Evolutionary conservation across 2,113 vertebrate species (phyloP), one percentile per base, ranked within the genome.

Genomic region (Callopanchax toddi): DNA sequence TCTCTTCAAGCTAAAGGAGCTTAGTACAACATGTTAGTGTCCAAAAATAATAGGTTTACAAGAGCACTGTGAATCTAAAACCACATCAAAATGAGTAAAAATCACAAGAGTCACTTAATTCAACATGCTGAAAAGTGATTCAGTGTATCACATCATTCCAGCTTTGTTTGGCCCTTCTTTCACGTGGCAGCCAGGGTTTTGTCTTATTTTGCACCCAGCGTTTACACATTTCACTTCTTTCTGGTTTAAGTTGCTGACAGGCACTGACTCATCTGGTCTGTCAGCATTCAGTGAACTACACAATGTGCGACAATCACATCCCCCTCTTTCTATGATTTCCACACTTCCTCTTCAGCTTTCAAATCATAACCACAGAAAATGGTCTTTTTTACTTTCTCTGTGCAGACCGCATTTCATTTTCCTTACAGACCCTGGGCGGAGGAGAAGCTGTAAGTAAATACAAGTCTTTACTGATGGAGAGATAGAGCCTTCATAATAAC

Each of bases 341-440:
- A 55, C 39, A 46, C 58, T 29, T 26, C 51, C 65, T 37, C 15
- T 32, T 15, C 34, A 67, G 43, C 74, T 76, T 71, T 68, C 52
- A 73, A 39, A 76, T 59, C 29, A 71, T 76, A 56, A 55, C 66
- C 61, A 22, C n/a, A 2, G 42, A 75, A 45, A 32, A 13, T 52
- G 0, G 55, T 37, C 29, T 32, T 34, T 46, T 64, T 79, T 66
- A 45, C 6, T 16, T 4, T 0, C 39, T 20, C 5, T n/a, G 40
- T 53, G 60, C 71, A 82, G 76, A 67, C 66, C 49, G 36, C 25
- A 64, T 88, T 78, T 84, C 74, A 81, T 86, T 76, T 76, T 76
- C 48, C 36, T 22, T 49, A 36, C 58, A 67, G 51, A 58, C 56
- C 56, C 62, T 7, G 71, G 68, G 52, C 76, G 67, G 44, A 83